phyloP scores from a whole-genome alignment of 1,140 invertebrate species.

The Oncopodura yosiiana region DNA sequence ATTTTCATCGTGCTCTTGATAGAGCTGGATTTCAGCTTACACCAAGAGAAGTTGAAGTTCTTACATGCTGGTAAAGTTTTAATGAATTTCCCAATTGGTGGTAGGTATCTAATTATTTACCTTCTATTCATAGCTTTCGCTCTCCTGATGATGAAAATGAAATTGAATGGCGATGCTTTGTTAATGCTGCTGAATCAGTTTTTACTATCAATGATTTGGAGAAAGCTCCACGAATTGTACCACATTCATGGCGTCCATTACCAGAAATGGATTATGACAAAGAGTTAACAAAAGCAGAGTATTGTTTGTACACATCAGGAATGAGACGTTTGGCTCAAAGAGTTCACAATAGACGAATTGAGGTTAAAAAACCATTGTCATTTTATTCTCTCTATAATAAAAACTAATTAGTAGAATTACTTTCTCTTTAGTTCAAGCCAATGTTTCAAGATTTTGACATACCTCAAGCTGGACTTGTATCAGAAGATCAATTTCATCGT shows the following conservation, averaged over 20 bases:
- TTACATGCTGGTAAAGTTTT: constrained; percentile 31
- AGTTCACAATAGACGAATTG: constrained; percentile 20
- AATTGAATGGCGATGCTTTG: constrained; percentile 45
- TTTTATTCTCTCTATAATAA: not conserved
- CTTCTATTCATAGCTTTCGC: constrained; percentile 22
- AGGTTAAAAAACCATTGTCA: constrained; percentile 3
- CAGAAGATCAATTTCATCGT: constrained; percentile 34
- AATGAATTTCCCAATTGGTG: no score
- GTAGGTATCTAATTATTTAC: not conserved
- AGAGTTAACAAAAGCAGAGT: constrained; percentile 13
- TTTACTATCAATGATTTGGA: constrained; percentile 52
- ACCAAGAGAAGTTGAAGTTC: constrained; percentile 31
- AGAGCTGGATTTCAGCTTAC: constrained; percentile 32
- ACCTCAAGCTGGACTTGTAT: constrained; percentile 30
- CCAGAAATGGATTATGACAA: constrained; percentile 35
- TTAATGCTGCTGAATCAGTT: constrained; percentile 52
- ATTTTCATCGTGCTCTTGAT: constrained; percentile 33
- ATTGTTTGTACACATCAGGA: constrained; percentile 22
- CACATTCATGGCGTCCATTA: constrained; percentile 29
- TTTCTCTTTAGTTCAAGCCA: constrained; percentile 25
- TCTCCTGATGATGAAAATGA: constrained; percentile 29
- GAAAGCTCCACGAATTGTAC: constrained; percentile 49
- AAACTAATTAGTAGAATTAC: not conserved
- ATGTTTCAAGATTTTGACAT: constrained; percentile 34
- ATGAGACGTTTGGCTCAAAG: constrained; percentile 24